Percentiles rank a stretch among this genome's conserved stretches.
Conservation (phyloP, 2,888 invertebrate genomes). For the Drosophila macrospina region DNA sequence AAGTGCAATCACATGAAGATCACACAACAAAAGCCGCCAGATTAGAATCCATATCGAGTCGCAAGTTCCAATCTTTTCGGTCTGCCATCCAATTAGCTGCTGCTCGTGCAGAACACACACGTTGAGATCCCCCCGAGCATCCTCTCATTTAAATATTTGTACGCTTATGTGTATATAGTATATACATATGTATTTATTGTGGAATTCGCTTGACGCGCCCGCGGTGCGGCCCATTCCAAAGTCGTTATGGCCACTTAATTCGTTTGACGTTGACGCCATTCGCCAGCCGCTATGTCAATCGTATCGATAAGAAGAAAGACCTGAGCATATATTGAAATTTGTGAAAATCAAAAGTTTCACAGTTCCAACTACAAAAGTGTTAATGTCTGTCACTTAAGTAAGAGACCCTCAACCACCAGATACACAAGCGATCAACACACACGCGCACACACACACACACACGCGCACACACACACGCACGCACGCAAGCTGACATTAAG, state of each 20-base stretch:
- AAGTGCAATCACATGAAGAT: constrained; percentile 51
- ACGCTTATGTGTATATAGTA: constrained; percentile 5
- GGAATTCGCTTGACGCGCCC: constrained; percentile 52
- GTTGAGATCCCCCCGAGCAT: constrained; percentile 46
- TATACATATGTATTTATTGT: constrained; percentile 17
- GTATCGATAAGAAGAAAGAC: constrained; percentile 41
- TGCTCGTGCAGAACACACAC: constrained; percentile 69
- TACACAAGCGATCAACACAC: constrained; percentile 1
- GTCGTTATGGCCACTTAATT: constrained; percentile 67
- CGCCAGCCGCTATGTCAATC: constrained; percentile 66
- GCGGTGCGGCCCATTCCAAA: constrained; percentile 33
- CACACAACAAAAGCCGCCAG: constrained; percentile 52
- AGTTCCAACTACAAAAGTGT: constrained; percentile 67
- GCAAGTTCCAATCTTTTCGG: constrained; percentile 7
- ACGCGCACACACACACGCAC: background rate
- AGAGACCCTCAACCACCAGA: constrained; percentile 17
- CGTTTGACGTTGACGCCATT: constrained; percentile 65
- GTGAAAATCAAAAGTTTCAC: constrained; percentile 72
- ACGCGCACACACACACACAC: constrained; percentile 1
- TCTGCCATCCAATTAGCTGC: constrained; percentile 57
- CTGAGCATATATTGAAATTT: constrained; percentile 30
- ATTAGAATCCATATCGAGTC: constrained; percentile 21
- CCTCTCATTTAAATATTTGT: constrained; percentile 2
- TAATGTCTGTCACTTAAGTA: constrained; percentile 77
- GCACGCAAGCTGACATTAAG: constrained; percentile 55